Conservation (phyloP, 2,113 vertebrate species). For the Phylloscopus whistleri region DNA sequence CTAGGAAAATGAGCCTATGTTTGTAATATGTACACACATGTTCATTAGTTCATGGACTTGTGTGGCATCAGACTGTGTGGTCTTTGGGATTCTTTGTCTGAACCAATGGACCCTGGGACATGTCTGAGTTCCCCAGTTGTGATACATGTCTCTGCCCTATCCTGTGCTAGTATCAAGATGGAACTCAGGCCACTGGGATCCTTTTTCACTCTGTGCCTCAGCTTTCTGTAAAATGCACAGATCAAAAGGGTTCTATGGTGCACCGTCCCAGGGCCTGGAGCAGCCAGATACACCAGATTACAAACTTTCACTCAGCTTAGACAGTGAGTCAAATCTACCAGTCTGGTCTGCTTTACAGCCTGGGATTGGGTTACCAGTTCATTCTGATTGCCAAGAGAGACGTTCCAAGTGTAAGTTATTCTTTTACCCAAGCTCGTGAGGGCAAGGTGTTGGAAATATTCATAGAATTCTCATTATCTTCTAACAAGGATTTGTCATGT, state of each 20-base stretch:
- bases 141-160: neutral
- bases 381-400: neutral
- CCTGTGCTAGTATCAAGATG: neutral
- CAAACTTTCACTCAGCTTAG: neutral
- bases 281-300: neutral
- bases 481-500: slow-evolving; percentile 57
- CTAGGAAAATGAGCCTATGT: neutral
- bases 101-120: neutral
- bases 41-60: neutral
- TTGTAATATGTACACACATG: neutral
- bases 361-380: neutral
- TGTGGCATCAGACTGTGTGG: neutral
- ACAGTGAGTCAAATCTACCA: neutral
- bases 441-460: slow-evolving; percentile 48
- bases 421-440: slow-evolving; percentile 8
- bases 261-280: neutral
- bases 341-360: neutral
- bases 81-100: neutral
- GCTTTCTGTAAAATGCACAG: neutral
- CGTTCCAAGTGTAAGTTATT: slow-evolving; percentile 2
- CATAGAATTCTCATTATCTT: slow-evolving; percentile 48
- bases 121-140: neutral
- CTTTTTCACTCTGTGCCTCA: neutral
- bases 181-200: neutral
- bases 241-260: neutral